A percentile compares a stretch with the other conserved stretches of the same genome.
Evolutionary conservation across 2,888 invertebrate genomes (phyloP).

Genomic region (Eledona agricola): DNA sequence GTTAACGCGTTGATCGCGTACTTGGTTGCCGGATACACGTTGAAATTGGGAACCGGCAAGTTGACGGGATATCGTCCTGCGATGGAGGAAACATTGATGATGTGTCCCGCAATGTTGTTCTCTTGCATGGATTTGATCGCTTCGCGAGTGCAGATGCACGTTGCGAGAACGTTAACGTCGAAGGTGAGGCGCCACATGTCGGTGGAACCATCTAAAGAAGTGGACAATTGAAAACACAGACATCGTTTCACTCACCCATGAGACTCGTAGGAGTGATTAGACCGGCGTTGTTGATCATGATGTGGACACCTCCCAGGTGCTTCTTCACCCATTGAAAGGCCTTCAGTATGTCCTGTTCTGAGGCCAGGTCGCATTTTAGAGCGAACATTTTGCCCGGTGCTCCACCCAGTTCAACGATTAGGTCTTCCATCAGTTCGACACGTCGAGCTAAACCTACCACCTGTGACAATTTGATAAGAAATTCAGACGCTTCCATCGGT

Average conservation of each 20-base stretch:
- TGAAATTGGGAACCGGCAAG: slow-evolving; percentile 39
- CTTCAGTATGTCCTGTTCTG: slow-evolving; percentile 46
- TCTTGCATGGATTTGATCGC: slow-evolving; percentile 46
- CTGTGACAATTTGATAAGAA: slow-evolving; percentile 23
- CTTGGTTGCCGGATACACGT: slow-evolving; percentile 48
- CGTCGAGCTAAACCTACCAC: slow-evolving; percentile 48
- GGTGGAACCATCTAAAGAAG: slow-evolving; percentile 40
- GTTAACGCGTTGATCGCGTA: slow-evolving; percentile 49
- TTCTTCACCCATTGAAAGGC: slow-evolving; percentile 47
- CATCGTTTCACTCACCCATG: slow-evolving; percentile 34
- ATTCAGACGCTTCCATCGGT: background rate
- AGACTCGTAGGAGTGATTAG: slow-evolving; percentile 39
- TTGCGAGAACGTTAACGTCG: slow-evolving; percentile 47
- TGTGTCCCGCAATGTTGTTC: slow-evolving; percentile 44
- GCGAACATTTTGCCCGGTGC: slow-evolving; percentile 44
- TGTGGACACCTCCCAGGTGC: slow-evolving; percentile 45
- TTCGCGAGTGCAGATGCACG: slow-evolving; percentile 47
- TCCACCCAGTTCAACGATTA: slow-evolving; percentile 37
- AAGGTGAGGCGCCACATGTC: slow-evolving; percentile 46
- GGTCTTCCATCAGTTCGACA: slow-evolving; percentile 44
- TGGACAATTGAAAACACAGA: background rate
- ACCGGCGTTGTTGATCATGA: slow-evolving; percentile 49
- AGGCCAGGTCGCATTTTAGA: slow-evolving; percentile 44
- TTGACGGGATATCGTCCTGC: slow-evolving; percentile 43
- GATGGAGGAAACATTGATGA: slow-evolving; percentile 48